Base-by-base conservation (phyloP, 2,888 invertebrate species). In the Spodoptera exigua region DNA sequence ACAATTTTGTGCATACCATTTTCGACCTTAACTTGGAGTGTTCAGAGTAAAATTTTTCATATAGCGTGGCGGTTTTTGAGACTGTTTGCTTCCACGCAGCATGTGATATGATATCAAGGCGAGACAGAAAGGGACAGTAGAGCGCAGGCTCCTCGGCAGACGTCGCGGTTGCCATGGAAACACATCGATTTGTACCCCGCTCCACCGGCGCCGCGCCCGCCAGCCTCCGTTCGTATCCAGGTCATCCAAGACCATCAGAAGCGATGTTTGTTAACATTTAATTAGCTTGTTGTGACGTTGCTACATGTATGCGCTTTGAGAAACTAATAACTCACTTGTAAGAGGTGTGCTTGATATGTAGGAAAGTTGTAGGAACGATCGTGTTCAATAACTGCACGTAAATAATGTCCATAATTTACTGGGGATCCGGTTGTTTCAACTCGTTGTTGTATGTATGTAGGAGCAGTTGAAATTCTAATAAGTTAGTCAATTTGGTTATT, bases 91-190 rank as follows among this genome's bases (percentile, higher is more conserved):
- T 43, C 36, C 67, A 51, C 63, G 68, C 55, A 59, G 61, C 70
- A 85, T 91, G 90, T 92, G 93, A 93, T 93, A 94, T 93, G 93
- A 94, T 93, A 94, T 90, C 91, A 89, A 90, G 92, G 90, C 93
- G 93, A 94, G 93, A 94, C 89, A 93, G 93, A 94, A 87, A 92
- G 92, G 88, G 94, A 93, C 88, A 93, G 93, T 92, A 92, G 90
- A 90, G 91, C 90, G 91, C 93, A 93, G 92, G 88, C 92, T 93
- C 89, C 93, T 93, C 92, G 91, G 93, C 93, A 94, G 94, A 93
- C 94, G 93, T 94, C 91, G 93, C 93, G 86, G 93, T 94, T 85
- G 89, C 87, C 83, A 92, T 93, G 87, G 90, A 82, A 88, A 92
- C 93, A 82, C 93, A 94, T 94, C 94, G 94, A 94, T 94, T 92